Conservation (phyloP, 2,113 vertebrate species). For the Tragulus kanchil region DNA sequence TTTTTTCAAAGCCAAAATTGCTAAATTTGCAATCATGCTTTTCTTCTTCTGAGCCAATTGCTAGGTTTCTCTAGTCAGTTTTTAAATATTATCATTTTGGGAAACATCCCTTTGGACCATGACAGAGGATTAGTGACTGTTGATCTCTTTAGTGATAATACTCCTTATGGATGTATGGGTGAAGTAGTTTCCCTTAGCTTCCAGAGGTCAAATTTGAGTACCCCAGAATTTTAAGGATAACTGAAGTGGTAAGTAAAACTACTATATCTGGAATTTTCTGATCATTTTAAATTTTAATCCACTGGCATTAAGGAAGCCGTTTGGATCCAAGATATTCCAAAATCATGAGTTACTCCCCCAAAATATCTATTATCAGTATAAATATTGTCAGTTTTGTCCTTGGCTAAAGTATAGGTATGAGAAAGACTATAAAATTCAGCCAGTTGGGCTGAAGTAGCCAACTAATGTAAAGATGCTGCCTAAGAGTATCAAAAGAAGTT, state of each 20-base stretch:
- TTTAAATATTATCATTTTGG: neutral
- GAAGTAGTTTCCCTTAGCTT: neutral
- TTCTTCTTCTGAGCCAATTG: neutral
- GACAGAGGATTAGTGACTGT: neutral
- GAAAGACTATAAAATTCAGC: neutral
- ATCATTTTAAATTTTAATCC: neutral
- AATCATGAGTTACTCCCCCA: neutral
- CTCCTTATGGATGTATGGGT: neutral
- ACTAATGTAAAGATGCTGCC: neutral
- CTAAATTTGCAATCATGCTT: neutral
- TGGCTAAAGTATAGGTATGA: neutral
- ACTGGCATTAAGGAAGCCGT: neutral
- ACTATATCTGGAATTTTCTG: neutral
- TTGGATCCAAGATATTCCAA: neutral
- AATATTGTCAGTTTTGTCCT: neutral
- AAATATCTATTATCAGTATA: neutral
- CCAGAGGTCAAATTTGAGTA: neutral
- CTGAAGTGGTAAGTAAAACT: neutral
- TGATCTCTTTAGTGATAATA: neutral
- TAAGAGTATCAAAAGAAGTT: neutral
- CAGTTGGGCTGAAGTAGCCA: neutral
- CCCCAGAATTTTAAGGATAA: neutral
- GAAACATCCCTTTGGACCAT: neutral
- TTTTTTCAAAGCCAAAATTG: neutral
- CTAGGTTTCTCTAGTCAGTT: neutral